Base-by-base conservation (phyloP, 2,888 invertebrate species). In the Drosophila rubida region DNA sequence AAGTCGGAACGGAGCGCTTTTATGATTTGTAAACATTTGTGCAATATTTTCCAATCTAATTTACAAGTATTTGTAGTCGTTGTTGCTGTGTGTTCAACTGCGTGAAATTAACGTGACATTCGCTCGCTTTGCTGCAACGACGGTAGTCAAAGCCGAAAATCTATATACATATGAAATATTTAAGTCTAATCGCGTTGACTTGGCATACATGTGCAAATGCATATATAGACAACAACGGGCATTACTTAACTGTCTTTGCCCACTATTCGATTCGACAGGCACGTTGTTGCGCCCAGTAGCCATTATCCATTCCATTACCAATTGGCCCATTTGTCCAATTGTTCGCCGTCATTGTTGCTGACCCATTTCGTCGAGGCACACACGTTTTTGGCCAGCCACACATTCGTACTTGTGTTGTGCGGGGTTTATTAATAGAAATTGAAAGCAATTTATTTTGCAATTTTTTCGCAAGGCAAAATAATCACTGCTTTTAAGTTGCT, bases 41-140 rank as follows among this genome's bases (percentile, higher is more conserved):
- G 77, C 69, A 72, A 78, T 83, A 76, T 83, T 84, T 87, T 70
- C 42, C 32, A 70, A 80, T 78, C 53, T 60, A 84, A 87, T 83
- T 83, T 69, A 63, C 87, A 83, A 65, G 59, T 69, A 45, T 58
- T 51, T 32, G 30, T 4, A 11, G 4, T 30, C 4, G 11, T 4
- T 32, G 4, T 30, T n/a, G 30, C 30, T 30, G 30, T 51, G 39
- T 46, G 42, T 16, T 37, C 41, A 49, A 19, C 51, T 68, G 69
- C 74, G 57, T 83, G 72, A 67, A 73, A 70, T 80, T 65, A 69
- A 74, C 81, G 81, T 87, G 84, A 84, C 78, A 73, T 69, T 67
- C 61, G 72, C 61, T 61, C 72, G 78, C 16, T 51, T 51, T n/a
- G 51, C 16, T 19, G 16, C 7, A 69, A 32, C 35, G 16, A 1